Evolutionary conservation across 2,797 vertebrate species (phyloP), one percentile per base, ranked within the genome.

Genomic region (Mus spretus): DNA sequence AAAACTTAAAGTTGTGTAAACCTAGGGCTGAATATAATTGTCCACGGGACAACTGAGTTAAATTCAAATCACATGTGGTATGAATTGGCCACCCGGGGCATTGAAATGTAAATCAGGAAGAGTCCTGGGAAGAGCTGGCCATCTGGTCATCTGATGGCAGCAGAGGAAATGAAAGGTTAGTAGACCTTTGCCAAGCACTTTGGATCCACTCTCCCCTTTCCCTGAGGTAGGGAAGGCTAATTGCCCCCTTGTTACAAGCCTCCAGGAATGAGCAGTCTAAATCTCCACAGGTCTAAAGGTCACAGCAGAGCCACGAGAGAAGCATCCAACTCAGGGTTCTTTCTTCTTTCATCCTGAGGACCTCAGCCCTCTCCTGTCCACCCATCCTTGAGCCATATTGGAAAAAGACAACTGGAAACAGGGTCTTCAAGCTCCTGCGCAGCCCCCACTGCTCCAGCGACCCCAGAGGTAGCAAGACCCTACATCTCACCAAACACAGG

Each of bases 1-100:
- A 61, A 89, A 89, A 70, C 40, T 81, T 17, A 90, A 96, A 83
- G 9, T 44, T 75, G 53, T 19, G 89, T 89, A 92, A 92, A 92
- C 40, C 57, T 88, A n/a, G 19, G 57, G 6, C 34, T 63, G 31
- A 85, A 81, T 37, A 75, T 40, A 95, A 83, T 87, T 91, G 90
- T 70, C 74, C 50, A 24, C 13, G 78, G 57, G 70, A 70, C 55
- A 90, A 83, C 2, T 70, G 74, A 96, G 87, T 55, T 90, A 31
- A 75, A 89, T 87, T 55, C 10, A 37, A 87, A 74, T 81, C 74
- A 47, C 40, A 87, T 10, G 20, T 63, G 12, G 15, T 22, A 78
- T 50, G 57, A 94, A 47, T 3, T 78, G 70, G 70, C n/a, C 53
- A 90, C n/a, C 15, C 55, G 37, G 14, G 90, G 20, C n/a, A 86